Evolutionary conservation across 1,140 invertebrate species (phyloP), one percentile per base, ranked within the genome.

Genomic region (Penaeus chinensis): DNA sequence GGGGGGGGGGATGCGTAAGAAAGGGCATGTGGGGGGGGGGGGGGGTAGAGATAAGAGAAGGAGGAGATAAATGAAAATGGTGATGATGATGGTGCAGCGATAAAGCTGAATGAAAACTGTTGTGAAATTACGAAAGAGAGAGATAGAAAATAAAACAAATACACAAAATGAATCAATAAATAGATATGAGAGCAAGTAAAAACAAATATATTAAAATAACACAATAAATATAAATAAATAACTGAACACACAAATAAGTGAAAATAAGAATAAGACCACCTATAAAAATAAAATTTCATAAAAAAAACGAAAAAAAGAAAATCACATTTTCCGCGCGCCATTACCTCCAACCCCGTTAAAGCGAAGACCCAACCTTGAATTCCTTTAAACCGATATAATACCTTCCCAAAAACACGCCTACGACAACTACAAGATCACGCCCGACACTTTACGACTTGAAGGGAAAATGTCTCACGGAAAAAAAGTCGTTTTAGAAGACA

Each of bases 401-500:
- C 16, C 10, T 54, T 2, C 54, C 54, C 7, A 54, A 54, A 54
- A 54, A 54, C 16, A 0, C 54, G 0, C 11, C 11, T 54, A 54
- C 10, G 54, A 54, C 10, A 54, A 54, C 16, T 8, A 54, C 54
- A 54, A 54, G 1, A 54, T 54, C 54, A 8, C 54, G 16, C 5
- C 22, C 19, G n/a, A n/a, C 63, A n/a, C 60, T 54, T 54, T 65
- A 32, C 69, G 60, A 27, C 66, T 13, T 32, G 18, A 27, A 54
- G 19, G 20, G 42, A 81, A 81, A 84, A 62, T 84, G 47, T 47
- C 71, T 37, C 71, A 24, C 60, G n/a, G 22, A 60, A 47, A n/a
- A 24, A 37, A 32, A 27, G 24, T 82, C 66, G 19, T 78, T 84
- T 77, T 62, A 62, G 7, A 62, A 61, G 27, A 76, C 32, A 61